Conservation (phyloP, 1,140 invertebrate species). For the Cotesia glomerata region DNA sequence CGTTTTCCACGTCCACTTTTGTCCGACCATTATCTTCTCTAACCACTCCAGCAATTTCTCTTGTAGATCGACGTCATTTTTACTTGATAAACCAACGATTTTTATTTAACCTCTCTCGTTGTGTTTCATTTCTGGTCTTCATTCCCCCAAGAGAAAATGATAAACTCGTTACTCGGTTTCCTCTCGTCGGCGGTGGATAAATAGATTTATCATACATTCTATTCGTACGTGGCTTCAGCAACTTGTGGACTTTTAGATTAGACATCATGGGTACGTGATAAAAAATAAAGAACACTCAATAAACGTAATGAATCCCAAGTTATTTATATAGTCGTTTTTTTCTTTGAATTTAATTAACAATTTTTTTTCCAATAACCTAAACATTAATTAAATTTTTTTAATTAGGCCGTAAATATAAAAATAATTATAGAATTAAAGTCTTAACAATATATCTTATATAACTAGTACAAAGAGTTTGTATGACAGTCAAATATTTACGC, state of each 20-base stretch:
- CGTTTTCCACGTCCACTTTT: slow-evolving; percentile 27
- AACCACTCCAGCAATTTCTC: slow-evolving; percentile 2
- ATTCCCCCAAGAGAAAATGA: slow-evolving; percentile 15
- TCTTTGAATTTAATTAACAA: too few species aligned
- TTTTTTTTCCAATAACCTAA: too few species aligned
- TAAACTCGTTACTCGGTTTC: slow-evolving; percentile 11
- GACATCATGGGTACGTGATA: neutral
- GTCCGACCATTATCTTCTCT: slow-evolving; percentile 18
- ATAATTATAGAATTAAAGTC: too few species aligned
- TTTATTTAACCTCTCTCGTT: neutral
- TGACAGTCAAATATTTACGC: neutral
- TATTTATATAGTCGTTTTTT: too few species aligned
- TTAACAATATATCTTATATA: too few species aligned
- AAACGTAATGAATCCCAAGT: too few species aligned
- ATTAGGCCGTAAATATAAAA: too few species aligned
- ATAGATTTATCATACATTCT: slow-evolving; percentile 13
- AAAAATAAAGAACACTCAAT: neutral
- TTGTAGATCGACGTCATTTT: neutral
- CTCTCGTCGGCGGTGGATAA: neutral
- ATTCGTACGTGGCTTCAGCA: slow-evolving; percentile 9
- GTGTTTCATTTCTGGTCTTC: neutral
- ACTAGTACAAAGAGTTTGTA: neutral
- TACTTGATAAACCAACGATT: neutral
- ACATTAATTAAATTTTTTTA: too few species aligned
- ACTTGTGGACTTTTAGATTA: slow-evolving; percentile 12